Evolutionary conservation across 2,888 invertebrate genomes (phyloP).

Genomic region (Papilio demoleus): DNA sequence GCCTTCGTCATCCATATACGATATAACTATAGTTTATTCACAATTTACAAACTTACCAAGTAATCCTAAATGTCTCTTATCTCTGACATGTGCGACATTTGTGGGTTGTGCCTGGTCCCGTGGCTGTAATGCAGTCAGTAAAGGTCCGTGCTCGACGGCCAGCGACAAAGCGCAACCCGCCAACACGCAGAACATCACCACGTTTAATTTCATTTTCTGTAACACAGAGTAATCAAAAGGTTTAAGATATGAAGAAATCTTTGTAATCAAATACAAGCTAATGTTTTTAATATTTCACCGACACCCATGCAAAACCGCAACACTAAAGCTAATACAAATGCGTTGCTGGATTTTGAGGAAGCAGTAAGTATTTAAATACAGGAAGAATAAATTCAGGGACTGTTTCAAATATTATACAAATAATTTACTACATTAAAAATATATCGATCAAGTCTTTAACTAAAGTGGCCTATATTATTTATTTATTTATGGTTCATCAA

Average conservation of each 20-base stretch:
- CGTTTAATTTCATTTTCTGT: slow-evolving; percentile 55
- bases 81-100: slow-evolving; percentile 52
- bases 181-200: slow-evolving; percentile 59
- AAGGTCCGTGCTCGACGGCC: slow-evolving; percentile 58
- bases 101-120: slow-evolving; percentile 40
- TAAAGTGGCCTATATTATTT: no score
- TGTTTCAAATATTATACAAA: no score
- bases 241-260: neutral
- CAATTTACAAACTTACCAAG: slow-evolving; percentile 58
- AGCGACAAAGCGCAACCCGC: slow-evolving; percentile 61
- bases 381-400: no score
- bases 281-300: no score
- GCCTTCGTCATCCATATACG: neutral
- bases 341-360: no score
- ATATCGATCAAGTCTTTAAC: no score
- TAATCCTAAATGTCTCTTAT: slow-evolving; percentile 63
- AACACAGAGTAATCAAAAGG: slow-evolving; percentile 5
- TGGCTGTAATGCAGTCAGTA: slow-evolving; percentile 57
- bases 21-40: neutral
- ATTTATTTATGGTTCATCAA: no score
- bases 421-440: neutral
- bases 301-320: no score
- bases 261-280: no score
- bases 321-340: no score
- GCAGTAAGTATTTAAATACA: no score